These are phyloP conservation scores for Melanargia galathea DNA, from an alignment of 2,888 invertebrate species.

Conservation along the genomic window DNA sequence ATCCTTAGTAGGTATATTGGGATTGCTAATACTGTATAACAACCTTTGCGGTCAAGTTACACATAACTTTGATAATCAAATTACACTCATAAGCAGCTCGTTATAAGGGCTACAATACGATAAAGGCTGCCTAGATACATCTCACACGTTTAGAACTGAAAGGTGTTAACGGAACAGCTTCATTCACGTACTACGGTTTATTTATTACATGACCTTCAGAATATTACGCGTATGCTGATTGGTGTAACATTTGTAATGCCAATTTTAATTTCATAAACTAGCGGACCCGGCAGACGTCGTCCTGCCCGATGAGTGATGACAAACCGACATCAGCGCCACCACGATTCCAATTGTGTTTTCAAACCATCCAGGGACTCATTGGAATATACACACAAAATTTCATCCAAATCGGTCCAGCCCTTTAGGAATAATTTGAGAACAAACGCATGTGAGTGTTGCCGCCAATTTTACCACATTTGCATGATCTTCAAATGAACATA, in stretches of 20 bases:
- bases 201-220: no score
- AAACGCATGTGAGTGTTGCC: no score
- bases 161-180: background rate
- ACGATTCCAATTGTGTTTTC: no score
- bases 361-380: no score
- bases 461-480: no score
- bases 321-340: no score
- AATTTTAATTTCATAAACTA: background rate
- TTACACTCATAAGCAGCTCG: background rate
- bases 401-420: no score
- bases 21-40: conserved; percentile 6
- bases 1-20: conserved; percentile 7
- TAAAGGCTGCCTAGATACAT: background rate
- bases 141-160: conserved; percentile 7
- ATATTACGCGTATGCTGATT: conserved; percentile 11
- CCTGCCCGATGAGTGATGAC: no score
- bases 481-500: no score
- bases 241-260: conserved; percentile 2
- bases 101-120: background rate
- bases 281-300: no score
- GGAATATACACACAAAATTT: no score
- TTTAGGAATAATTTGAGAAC: no score
- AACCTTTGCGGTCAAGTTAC: conserved; percentile 17
- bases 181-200: background rate
- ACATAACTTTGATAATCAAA: background rate